Base-by-base conservation (phyloP, 2,888 invertebrate genomes). In the Prosapia bicincta region DNA sequence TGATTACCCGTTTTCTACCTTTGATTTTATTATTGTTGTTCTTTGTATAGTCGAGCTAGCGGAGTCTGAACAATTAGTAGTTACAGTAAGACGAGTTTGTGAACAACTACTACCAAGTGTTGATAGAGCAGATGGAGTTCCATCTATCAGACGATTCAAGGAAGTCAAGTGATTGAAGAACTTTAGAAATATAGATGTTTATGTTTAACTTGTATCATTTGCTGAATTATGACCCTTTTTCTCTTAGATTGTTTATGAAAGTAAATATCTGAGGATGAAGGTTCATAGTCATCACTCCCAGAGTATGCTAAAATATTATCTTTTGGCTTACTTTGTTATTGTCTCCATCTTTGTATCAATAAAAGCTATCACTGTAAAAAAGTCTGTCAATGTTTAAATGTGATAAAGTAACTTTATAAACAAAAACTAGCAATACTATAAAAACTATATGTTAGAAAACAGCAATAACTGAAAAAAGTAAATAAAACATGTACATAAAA, bases 141-240 rank as follows among this genome's bases (percentile, higher is more conserved):
- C 65, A 65, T 7, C 7, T 65, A 20, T 15, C 65, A 65, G 15
- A 65, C 5, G 65, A 15, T 3, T 9, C 20, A 7, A 9, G 32
- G n/a, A 10, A 7, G 69, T 69, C 30, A 69, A 69, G 69, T 30
- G 32, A 69, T 32, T 28, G 28, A 69, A 69, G 28, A 26, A 69
- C 69, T 25, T 28, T 3, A 7, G 28, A 20, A 5, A 20, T 69
- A 7, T 13, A 24, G 20, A 6, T 69, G 69, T 10, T 28, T 5
- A 6, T 65, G 65, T 65, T 23, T 5, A 65, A 65, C 13, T 13
- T 13, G 3, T 13, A 65, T 20, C 65, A 65, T 23, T 65, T 65
- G n/a, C 65, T 7, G 15, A 65, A 7, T 5, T 6, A 3, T 3
- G 15, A 7, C 6, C 3, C 65, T 6, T 23, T 65, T 65, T 65